Base-by-base conservation (phyloP, 2,888 invertebrate species). In the Orchesella flavescens region DNA sequence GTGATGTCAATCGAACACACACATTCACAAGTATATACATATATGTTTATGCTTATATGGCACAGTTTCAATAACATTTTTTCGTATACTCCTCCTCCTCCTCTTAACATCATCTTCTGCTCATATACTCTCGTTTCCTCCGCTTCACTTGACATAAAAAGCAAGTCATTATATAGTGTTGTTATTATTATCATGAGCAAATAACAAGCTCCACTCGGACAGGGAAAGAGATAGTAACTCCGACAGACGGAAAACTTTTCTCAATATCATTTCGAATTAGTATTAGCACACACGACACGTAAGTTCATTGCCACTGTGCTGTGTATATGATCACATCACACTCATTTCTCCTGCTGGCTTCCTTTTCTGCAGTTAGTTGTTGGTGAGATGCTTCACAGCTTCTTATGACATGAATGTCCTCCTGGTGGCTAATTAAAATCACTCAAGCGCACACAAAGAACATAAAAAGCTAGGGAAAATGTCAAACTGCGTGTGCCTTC, bases 401-500 rank as follows among this genome's bases (percentile, higher is more conserved):
- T 55, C 63, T 23, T 17, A 17, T 66, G 66, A 80, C 80, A 66
- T 74, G 66, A 81, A 69, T 81, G 81, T 81, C 81, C 63, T 81
- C 81, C 69, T 68, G 69, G 81, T 81, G 81, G 81, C 81, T 81
- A 81, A 81, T 81, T 81, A 81, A 81, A 81, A 74, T 81, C 81
- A 81, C 49, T 81, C 74, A 69, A 61, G 81, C 81, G 66, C 21
- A 81, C 59, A 57, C 59, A 61, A 23, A 46, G 24, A 10, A 68
- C 59, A 68, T 68, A 74, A 74, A 68, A 74, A 55, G 17, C 4
- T 13, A 66, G 21, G 73, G 34, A 79, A 73, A 81, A 81, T 74
- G 81, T 74, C 81, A 81, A 80, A 61, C 74, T 57, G 21, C 68
- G 68, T 69, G 21, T 74, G 24, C 80, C 69, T 81, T 49, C 61